Percentiles rank a stretch among this genome's conserved stretches.
Evolutionary conservation across 2,113 vertebrate genomes (phyloP).

Genomic region (Cololabis saira): DNA sequence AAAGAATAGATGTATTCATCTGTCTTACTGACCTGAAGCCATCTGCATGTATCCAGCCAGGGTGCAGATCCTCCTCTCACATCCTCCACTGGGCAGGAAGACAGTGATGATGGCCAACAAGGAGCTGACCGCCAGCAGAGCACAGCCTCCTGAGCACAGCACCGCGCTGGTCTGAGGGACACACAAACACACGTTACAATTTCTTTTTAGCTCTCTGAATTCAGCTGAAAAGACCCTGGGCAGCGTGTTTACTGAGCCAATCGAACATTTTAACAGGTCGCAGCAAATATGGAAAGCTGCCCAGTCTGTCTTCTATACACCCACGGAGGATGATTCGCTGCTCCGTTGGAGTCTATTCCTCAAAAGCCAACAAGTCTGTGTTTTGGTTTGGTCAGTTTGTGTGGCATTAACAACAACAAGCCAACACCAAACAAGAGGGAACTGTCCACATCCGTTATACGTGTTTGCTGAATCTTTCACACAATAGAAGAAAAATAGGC

Average conservation of each 20-base stretch:
- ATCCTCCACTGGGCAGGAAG: conserved; percentile 89
- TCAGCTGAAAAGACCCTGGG: neutral
- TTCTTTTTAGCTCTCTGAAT: conserved; percentile 6
- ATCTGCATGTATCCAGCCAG: conserved; percentile 95
- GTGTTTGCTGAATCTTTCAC: too few relatives aligned
- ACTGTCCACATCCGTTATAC: conserved; percentile 53
- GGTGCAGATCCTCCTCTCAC: conserved; percentile 90
- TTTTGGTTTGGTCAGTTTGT: conserved; percentile 11
- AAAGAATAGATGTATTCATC: neutral
- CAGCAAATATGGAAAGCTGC: neutral
- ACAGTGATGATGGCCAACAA: conserved; percentile 91
- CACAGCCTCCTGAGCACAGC: conserved; percentile 90
- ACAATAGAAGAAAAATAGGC: conserved; percentile 16
- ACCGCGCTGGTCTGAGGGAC: conserved; percentile 89
- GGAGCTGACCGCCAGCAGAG: conserved; percentile 89
- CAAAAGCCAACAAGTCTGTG: conserved; percentile 8
- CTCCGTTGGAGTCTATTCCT: neutral
- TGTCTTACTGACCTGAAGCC: conserved; percentile 85
- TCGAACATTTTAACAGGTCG: neutral
- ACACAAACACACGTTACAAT: conserved; percentile 40
- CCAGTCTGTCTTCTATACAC: neutral
- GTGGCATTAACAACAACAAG: conserved; percentile 40
- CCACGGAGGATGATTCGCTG: neutral
- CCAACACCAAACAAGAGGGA: conserved; percentile 37
- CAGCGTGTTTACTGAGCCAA: neutral